A percentile compares a stretch with the other conserved stretches of the same genome.
Conservation (phyloP, 2,797 vertebrate genomes). For the Sebastes nivosus region DNA sequence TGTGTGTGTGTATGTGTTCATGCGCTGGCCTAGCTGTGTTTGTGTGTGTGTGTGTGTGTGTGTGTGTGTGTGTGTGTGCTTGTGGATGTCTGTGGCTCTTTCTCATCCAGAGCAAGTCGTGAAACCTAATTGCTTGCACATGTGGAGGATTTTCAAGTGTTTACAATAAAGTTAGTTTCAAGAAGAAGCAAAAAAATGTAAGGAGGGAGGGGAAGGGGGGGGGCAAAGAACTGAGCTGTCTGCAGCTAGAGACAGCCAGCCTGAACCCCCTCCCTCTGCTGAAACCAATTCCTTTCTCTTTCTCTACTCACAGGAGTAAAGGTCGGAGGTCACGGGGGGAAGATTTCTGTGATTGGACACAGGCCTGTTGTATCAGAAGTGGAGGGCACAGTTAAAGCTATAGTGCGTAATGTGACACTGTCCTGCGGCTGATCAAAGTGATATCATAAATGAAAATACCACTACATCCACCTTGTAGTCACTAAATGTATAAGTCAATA, state of each 20-base stretch:
- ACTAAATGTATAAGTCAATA: conserved; percentile 50
- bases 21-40: not conserved
- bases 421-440: conserved; percentile 67
- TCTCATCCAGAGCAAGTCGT: conserved; percentile 72
- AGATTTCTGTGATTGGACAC: conserved; percentile 81
- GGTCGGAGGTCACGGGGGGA: conserved; percentile 76
- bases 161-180: conserved; percentile 80
- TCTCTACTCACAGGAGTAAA: conserved; percentile 66
- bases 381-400: conserved; percentile 40
- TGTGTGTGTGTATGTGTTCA: conserved; percentile 2
- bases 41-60: conserved; percentile 21
- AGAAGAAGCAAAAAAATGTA: conserved; percentile 58
- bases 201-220: not conserved
- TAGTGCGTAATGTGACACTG: conserved; percentile 60
- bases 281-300: conserved; percentile 77
- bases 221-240: conserved; percentile 44
- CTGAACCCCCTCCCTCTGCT: conserved; percentile 60
- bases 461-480: conserved; percentile 49
- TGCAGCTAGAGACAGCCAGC: conserved; percentile 54
- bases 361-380: conserved; percentile 75
- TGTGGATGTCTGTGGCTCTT: conserved; percentile 60
- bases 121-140: conserved; percentile 84
- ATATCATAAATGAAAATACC: conserved; percentile 70
- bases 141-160: conserved; percentile 84
- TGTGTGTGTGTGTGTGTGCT: conserved; percentile 18